phyloP scores from a whole-genome alignment of 2,797 vertebrate genomes.

The Enteromius afrohamiltoni region DNA sequence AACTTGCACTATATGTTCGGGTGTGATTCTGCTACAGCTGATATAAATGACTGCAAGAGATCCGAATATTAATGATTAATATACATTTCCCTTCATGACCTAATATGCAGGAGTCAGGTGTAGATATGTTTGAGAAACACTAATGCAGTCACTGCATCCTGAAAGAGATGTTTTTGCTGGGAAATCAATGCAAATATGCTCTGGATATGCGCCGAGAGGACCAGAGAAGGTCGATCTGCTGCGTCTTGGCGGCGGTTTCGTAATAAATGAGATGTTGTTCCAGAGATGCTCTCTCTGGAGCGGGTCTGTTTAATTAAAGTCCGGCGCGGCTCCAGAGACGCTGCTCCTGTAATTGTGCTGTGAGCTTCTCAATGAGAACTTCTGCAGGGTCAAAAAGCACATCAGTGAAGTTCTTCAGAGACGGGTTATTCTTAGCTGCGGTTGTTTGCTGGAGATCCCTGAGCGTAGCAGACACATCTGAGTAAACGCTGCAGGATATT shows the following conservation, averaged over 20 bases:
- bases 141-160: neutral
- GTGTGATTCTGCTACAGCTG: too few relatives aligned
- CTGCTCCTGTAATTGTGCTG: neutral
- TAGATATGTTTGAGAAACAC: neutral
- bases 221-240: neutral
- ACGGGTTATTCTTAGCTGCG: neutral
- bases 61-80: too few relatives aligned
- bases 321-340: neutral
- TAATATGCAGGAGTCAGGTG: neutral
- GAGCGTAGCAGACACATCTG: neutral
- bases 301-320: neutral
- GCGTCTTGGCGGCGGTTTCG: neutral
- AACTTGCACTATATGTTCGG: too few relatives aligned
- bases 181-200: neutral
- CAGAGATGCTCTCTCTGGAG: neutral
- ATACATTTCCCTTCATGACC: too few relatives aligned
- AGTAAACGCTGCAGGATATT: slow-evolving; percentile 14
- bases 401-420: neutral
- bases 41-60: too few relatives aligned
- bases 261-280: slow-evolving; percentile 13
- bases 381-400: neutral
- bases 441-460: neutral
- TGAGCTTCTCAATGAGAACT: neutral
- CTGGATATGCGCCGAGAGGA: neutral
- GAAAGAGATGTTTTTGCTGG: neutral